Evolutionary conservation across 2,113 vertebrate species (phyloP), one percentile per base, ranked within the genome.

Genomic region (Cercocebus atys): DNA sequence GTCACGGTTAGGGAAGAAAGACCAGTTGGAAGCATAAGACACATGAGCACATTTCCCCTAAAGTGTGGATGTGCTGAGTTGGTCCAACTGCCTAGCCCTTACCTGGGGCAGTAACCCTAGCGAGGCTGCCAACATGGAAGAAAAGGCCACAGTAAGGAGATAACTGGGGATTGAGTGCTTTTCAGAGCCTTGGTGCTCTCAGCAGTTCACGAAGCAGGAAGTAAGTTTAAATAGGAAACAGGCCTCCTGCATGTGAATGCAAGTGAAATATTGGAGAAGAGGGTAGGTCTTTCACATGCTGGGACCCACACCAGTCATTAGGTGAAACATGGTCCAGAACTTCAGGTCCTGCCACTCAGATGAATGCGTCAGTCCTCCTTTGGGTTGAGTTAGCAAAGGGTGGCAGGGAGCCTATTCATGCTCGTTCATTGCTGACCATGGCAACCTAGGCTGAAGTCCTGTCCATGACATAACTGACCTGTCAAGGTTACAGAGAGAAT

Each of bases 361-460:
- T 9, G 16, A 45, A 14, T 6, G 45, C 12, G 5, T 64, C 27
- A 4, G 5, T 40, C 4, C 11, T 61, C 4, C 27, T 0, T 0
- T 12, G 50, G 4, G 4, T 9, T 27, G 81, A n/a, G 2, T 8
- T 50, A n/a, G 13, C 17, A 17, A 50, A 79, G 35, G 10, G 27
- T 47, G 52, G 13, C 13, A 0, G 2, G 13, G 61, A 78, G 7
- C n/a, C n/a, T 47, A 4, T 0, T 0, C 0, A 1, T 45, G 22
- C 20, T 50, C 17, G 43, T 61, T 79, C 8, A 12, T 0, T 3
- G 8, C 22, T 0, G 5, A 12, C 20, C 40, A 22, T 25, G 14
- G 6, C 30, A n/a, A n/a, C 38, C 32, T 22, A 8, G 70, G 57
- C 16, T 7, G 6, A 32, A 66, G 76, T 64, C 40, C 66, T 80